Conservation (phyloP, 2,113 vertebrate genomes). For the Lycaon pictus region DNA sequence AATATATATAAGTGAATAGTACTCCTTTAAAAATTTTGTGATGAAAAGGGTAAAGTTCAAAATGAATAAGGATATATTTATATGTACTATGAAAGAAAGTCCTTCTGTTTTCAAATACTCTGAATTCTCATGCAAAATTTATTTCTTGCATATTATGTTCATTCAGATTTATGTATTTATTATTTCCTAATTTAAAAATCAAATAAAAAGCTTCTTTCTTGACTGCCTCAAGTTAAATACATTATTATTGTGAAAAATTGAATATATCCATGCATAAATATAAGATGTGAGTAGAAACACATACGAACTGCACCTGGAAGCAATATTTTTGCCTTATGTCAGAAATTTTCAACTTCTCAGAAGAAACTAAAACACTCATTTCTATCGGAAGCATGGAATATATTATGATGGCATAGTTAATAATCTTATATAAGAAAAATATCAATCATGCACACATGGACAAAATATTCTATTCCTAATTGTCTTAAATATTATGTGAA, state of each 20-base stretch:
- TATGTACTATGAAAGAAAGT: background rate
- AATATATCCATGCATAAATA: background rate
- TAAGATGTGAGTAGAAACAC: background rate
- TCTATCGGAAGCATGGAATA: background rate
- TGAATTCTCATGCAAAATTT: background rate
- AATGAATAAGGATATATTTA: background rate
- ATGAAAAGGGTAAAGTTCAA: background rate
- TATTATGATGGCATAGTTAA: background rate
- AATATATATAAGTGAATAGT: background rate
- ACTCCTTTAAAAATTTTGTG: background rate
- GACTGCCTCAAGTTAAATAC: background rate
- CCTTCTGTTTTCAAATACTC: background rate
- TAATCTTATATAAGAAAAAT: background rate
- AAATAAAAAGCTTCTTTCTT: background rate
- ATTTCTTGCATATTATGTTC: background rate
- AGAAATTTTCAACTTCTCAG: background rate
- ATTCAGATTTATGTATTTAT: constrained; percentile 5
- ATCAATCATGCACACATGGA: background rate
- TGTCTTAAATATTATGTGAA: background rate
- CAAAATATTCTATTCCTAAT: background rate
- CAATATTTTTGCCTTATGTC: background rate
- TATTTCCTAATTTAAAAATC: constrained; percentile 28
- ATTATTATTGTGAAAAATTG: background rate
- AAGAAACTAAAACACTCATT: background rate
- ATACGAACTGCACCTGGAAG: background rate